Evolutionary conservation across 2,888 invertebrate genomes (phyloP).

Genomic region (Periphyllus acericola): DNA sequence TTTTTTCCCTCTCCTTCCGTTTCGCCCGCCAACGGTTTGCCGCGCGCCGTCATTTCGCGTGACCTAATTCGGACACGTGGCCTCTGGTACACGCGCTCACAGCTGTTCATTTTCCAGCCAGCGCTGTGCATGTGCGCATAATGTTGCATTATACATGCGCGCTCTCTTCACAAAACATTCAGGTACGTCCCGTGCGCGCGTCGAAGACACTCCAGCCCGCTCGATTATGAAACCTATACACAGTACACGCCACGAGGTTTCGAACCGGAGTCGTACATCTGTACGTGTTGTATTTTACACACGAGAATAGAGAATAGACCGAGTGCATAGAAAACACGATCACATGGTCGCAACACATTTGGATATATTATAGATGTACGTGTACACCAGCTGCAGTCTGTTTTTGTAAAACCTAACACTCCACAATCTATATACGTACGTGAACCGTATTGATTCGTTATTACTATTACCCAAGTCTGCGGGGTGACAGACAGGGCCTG

Average conservation of each 20-base stretch:
- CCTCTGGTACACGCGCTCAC: not conserved
- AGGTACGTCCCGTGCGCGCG: not conserved
- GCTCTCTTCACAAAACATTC: not conserved
- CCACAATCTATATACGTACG: not conserved
- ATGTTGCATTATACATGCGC: not conserved
- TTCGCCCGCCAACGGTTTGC: not conserved
- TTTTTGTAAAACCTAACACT: not conserved
- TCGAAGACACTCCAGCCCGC: not conserved
- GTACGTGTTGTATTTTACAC: not conserved
- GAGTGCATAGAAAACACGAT: not conserved
- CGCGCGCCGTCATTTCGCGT: not conserved
- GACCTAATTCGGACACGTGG: constrained; percentile 17
- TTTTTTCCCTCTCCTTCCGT: not conserved
- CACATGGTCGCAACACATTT: not conserved
- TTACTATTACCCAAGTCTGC: too few relatives aligned
- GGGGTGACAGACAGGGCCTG: too few relatives aligned
- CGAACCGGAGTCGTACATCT: not conserved
- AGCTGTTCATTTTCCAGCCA: not conserved
- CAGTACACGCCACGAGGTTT: not conserved
- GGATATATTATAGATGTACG: too few relatives aligned
- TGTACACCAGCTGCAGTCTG: not conserved
- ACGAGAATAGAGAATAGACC: not conserved
- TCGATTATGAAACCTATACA: not conserved
- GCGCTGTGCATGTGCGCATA: not conserved
- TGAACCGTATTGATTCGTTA: not conserved